These are phyloP conservation scores for Mesitornis unicolor DNA, from an alignment of 2,113 vertebrate species.

Conservation along the genomic window DNA sequence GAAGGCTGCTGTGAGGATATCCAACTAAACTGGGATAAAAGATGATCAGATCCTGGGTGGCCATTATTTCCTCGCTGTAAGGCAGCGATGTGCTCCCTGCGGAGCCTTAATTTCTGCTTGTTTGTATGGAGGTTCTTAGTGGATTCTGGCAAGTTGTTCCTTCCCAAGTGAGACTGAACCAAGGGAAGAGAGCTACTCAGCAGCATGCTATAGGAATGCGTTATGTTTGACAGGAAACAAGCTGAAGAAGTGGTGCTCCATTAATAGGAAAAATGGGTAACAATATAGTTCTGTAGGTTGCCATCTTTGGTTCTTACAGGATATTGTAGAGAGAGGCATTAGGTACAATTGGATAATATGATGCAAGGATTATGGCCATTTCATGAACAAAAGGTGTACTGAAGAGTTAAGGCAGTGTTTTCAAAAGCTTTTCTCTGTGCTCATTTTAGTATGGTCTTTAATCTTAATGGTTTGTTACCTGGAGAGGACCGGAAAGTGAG, in stretches of 20 bases:
- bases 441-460: background rate
- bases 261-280: background rate
- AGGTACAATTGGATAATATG: background rate
- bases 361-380: background rate
- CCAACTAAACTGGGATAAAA: background rate
- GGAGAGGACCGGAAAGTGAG: background rate
- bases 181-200: background rate
- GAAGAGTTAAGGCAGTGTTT: slow-evolving; percentile 15
- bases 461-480: background rate
- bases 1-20: background rate
- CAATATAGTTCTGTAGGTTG: background rate
- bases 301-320: background rate
- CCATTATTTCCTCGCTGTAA: background rate
- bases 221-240: background rate
- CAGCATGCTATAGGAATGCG: background rate
- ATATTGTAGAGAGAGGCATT: background rate
- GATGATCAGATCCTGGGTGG: background rate
- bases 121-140: background rate
- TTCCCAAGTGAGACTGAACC: background rate
- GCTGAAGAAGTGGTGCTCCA: background rate
- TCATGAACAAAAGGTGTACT: background rate
- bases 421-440: background rate
- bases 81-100: background rate
- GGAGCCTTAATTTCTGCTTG: background rate
- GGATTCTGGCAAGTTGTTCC: background rate